phyloP scores from a whole-genome alignment of 2,113 vertebrate species.

The Mormoops blainvillei region DNA sequence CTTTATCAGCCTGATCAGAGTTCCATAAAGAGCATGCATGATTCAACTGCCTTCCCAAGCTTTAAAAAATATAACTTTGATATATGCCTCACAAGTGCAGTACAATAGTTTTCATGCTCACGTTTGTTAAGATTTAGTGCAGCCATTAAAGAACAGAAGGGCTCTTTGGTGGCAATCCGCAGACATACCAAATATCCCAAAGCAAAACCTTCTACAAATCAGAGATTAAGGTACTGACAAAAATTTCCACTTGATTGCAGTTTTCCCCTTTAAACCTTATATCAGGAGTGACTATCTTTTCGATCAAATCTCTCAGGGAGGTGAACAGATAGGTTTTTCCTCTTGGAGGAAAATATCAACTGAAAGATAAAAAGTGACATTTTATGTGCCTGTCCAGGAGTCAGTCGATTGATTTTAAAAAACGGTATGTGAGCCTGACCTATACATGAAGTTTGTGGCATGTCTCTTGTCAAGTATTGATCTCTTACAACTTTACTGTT shows the following conservation, averaged over 20 bases:
- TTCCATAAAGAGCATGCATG: conserved; percentile 85
- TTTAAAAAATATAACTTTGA: conserved; percentile 84
- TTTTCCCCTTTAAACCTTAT: conserved; percentile 79
- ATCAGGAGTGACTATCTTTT: conserved; percentile 80
- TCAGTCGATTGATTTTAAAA: conserved; percentile 80
- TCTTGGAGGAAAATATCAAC: conserved; percentile 80
- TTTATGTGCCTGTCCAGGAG: conserved; percentile 78
- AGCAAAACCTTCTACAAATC: conserved; percentile 86
- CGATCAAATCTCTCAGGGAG: conserved; percentile 78
- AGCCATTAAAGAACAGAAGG: conserved; percentile 84
- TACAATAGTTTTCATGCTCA: conserved; percentile 87
- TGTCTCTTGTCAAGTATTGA: conserved; percentile 82
- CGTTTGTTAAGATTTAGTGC: conserved; percentile 86
- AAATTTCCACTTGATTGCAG: conserved; percentile 85
- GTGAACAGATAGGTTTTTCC: conserved; percentile 68
- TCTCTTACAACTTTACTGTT: conserved; percentile 80
- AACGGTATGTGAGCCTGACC: conserved; percentile 75
- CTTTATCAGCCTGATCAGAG: conserved; percentile 87
- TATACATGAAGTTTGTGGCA: conserved; percentile 79
- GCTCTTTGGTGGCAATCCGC: conserved; percentile 84
- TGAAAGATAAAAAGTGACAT: conserved; percentile 83
- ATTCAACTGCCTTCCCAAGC: conserved; percentile 82
- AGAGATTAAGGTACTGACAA: conserved; percentile 85
- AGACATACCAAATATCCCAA: conserved; percentile 85
- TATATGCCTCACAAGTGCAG: conserved; percentile 81